These are phyloP conservation scores for Diploptera punctata DNA, from an alignment of 2,888 invertebrate species.

Conservation along the genomic window DNA sequence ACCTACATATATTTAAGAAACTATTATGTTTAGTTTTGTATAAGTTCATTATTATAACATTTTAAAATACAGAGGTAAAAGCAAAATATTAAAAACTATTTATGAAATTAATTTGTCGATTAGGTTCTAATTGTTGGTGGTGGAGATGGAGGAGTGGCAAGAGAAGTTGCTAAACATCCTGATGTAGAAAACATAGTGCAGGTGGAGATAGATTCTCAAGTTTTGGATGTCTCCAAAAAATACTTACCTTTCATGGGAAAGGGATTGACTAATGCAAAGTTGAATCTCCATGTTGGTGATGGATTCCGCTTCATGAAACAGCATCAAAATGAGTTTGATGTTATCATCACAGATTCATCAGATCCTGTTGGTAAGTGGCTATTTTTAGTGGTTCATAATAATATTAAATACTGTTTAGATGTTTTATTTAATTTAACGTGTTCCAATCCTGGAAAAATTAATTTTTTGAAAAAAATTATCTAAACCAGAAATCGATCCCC, in stretches of 20 bases:
- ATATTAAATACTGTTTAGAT: too few relatives aligned
- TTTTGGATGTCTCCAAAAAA: conserved; percentile 88
- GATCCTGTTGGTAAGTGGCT: conserved; percentile 83
- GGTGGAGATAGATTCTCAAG: conserved; percentile 95
- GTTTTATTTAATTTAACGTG: too few relatives aligned
- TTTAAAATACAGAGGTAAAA: background rate
- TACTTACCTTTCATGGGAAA: conserved; percentile 90
- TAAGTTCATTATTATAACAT: too few relatives aligned
- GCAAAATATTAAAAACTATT: background rate
- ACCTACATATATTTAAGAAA: too few relatives aligned
- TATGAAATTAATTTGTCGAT: too few relatives aligned
- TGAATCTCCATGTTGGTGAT: conserved; percentile 86
- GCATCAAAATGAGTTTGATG: conserved; percentile 87
- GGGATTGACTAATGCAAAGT: conserved; percentile 83
- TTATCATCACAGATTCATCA: conserved; percentile 98
- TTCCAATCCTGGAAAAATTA: too few relatives aligned
- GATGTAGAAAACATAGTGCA: conserved; percentile 82
- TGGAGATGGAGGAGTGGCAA: conserved; percentile 96
- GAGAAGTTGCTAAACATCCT: conserved; percentile 95
- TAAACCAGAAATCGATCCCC: too few relatives aligned
- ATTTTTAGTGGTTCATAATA: too few relatives aligned
- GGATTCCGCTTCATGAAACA: conserved; percentile 94
- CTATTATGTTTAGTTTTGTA: too few relatives aligned
- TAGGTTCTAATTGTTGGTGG: conserved; percentile 94
- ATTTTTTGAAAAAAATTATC: too few relatives aligned